These are phyloP conservation scores for Acropora yongei DNA, from an alignment of 64 coral and sea anemone species.

Conservation along the genomic window DNA sequence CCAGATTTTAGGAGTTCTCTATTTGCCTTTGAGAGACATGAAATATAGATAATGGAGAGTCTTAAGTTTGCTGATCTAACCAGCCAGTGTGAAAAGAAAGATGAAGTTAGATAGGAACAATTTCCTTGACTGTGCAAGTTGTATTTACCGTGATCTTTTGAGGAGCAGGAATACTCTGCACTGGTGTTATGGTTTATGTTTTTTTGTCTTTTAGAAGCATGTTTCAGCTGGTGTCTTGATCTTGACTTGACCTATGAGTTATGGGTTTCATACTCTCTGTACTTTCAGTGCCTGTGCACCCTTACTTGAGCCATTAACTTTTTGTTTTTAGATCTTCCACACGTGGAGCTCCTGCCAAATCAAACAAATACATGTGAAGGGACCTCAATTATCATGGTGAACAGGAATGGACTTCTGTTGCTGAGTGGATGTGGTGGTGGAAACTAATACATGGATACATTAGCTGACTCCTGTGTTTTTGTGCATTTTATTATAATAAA, in stretches of 20 bases:
- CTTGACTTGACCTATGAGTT: no score
- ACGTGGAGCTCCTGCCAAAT: neutral
- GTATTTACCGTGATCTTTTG: no score
- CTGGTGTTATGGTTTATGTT: no score
- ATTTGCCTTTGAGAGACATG: neutral
- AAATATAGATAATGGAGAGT: no score
- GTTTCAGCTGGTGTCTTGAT: no score
- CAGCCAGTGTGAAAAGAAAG: neutral
- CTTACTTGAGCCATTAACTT: neutral
- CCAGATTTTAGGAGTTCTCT: no score
- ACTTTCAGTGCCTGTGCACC: no score
- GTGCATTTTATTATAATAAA: neutral
- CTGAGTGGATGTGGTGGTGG: neutral
- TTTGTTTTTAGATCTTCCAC: conserved; percentile 6
- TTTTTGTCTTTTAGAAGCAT: no score
- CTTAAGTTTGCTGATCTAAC: neutral
- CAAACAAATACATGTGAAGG: conserved; percentile 17
- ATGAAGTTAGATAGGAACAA: neutral
- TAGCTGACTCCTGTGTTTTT: no score
- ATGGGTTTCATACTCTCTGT: no score
- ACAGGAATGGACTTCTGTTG: neutral
- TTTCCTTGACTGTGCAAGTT: no score
- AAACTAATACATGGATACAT: neutral
- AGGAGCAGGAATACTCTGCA: no score
- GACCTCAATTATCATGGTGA: neutral